Base-by-base conservation (phyloP, 64 coral and sea anemone genomes). In the Porites australiensis region DNA sequence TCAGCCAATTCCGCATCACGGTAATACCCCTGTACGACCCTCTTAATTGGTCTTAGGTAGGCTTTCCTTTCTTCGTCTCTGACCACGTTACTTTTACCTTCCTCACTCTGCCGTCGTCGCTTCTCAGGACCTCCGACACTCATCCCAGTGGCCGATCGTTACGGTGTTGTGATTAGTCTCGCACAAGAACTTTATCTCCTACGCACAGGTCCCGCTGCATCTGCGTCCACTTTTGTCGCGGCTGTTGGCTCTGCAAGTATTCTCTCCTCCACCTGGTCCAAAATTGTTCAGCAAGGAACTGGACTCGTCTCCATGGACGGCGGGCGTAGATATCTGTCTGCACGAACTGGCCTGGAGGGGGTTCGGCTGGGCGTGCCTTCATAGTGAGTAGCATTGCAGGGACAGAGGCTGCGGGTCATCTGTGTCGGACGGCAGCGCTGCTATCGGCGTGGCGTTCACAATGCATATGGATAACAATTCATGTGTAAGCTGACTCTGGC, bases 391-490 rank as follows among this genome's bases (percentile, higher is more conserved):
- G 15, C 78, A 83, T 91, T 2, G 77, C 66, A 13, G 89, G 9
- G 89, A 91, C 71, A 91, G 62, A 2, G 89, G 89, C 18, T 75
- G 64, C 37, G 77, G 89, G 48, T 91, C 49, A 64, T 74, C 79
- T 8, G 80, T 44, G 49, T 91, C 79, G 15, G 79, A 81, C 3
- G n/a, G 66, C n/a, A 91, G 64, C 15, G 77, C 79, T 44, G 79
- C 66, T 83, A 92, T 76, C 37, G 80, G 90, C 12, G 79, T 60
- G 13, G 90, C 90, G 19, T 92, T 92, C 0, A 92, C 90, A 55
- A 86, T 86, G 9, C 57, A 71, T 2, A 52, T 92, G 0, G 13
- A 14, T 19, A 92, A 80, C 8, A 92, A 13, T 45, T 92, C 79
- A 15, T 85, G 79, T 16, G 90, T 92, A 10, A 85, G 70, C 20